Conservation (phyloP, 2,797 vertebrate species). For the Pterois miles region DNA sequence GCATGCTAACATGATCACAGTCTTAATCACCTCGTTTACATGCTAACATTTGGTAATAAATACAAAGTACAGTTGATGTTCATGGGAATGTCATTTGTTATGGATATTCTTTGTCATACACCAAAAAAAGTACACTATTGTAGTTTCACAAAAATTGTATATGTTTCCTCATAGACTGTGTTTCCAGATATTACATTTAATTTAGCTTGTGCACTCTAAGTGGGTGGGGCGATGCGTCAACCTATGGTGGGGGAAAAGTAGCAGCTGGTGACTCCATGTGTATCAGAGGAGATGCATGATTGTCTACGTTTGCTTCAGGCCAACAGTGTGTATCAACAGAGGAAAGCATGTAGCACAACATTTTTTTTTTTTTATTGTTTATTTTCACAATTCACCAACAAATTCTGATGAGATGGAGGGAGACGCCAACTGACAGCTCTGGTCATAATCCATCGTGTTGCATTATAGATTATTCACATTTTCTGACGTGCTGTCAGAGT, state of each 20-base stretch:
- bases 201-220: background rate
- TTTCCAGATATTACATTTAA: too few relatives aligned
- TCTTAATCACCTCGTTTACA: background rate
- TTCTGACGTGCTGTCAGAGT: constrained; percentile 12
- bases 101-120: background rate
- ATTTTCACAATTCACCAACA: background rate
- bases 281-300: constrained; percentile 9
- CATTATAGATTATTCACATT: constrained; percentile 37
- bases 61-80: background rate
- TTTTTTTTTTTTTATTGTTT: too few relatives aligned
- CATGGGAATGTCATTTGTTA: background rate
- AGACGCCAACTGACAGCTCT: constrained; percentile 1
- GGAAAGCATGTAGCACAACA: background rate
- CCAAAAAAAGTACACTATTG: background rate
- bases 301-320: constrained; percentile 2
- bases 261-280: constrained; percentile 18
- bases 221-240: background rate
- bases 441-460: constrained; percentile 3
- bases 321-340: background rate
- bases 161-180: too few relatives aligned
- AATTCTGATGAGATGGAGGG: background rate
- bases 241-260: background rate
- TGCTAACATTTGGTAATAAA: background rate
- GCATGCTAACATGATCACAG: background rate
- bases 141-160: background rate